These are phyloP conservation scores for Agriopis marginaria DNA, from an alignment of 2,888 invertebrate species.

Conservation along the genomic window DNA sequence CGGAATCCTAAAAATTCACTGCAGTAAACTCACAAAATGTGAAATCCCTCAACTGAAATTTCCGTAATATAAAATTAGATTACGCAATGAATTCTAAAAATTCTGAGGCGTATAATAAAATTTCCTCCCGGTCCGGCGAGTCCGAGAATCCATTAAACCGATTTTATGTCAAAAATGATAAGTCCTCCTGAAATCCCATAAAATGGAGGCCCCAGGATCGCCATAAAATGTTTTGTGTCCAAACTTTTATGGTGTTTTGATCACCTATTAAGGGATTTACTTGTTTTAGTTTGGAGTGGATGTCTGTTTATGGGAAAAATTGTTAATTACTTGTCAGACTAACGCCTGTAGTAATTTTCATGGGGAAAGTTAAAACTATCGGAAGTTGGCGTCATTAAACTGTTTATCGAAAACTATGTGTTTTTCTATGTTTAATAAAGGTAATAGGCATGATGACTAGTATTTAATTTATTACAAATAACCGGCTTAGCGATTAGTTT, in stretches of 20 bases:
- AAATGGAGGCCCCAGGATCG: slow-evolving; percentile 57
- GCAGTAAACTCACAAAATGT: not conserved
- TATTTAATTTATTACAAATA: no score
- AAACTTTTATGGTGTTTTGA: slow-evolving; percentile 61
- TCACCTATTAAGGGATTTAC: slow-evolving; percentile 57
- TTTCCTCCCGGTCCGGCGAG: slow-evolving; percentile 18
- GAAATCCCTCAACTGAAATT: not conserved
- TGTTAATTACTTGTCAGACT: slow-evolving; percentile 31
- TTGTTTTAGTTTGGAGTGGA: slow-evolving; percentile 52
- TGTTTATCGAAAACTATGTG: not conserved
- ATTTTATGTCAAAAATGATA: slow-evolving; percentile 76
- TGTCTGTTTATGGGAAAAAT: slow-evolving; percentile 32
- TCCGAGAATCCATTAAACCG: slow-evolving; percentile 63
- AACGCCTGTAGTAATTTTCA: slow-evolving; percentile 17
- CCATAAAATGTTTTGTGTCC: slow-evolving; percentile 67
- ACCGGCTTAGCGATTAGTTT: no score
- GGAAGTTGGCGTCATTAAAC: not conserved
- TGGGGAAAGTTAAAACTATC: slow-evolving; percentile 18
- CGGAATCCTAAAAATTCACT: not conserved
- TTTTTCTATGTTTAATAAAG: not conserved
- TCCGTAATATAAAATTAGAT: slow-evolving; percentile 8
- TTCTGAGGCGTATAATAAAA: slow-evolving; percentile 20
- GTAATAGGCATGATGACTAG: no score
- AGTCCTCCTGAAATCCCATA: slow-evolving; percentile 72
- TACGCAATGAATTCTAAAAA: slow-evolving; percentile 18